Conservation (phyloP, 2,113 vertebrate genomes). For the Hypocryptadius cinnamomeus region DNA sequence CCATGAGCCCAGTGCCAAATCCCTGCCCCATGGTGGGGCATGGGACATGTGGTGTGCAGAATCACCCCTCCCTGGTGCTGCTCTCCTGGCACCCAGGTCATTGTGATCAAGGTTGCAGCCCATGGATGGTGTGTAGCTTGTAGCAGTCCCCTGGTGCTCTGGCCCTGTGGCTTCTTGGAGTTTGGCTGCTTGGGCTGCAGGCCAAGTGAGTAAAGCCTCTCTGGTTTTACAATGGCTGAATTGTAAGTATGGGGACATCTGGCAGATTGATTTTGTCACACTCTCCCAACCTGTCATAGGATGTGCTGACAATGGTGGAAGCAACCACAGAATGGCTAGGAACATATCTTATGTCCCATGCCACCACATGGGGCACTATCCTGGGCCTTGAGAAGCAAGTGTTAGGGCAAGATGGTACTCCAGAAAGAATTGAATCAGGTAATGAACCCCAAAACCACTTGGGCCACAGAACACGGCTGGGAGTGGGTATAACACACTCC, state of each 20-base stretch:
- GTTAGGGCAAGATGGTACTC: neutral
- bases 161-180: neutral
- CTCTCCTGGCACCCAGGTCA: neutral
- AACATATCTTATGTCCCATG: neutral
- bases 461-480: neutral
- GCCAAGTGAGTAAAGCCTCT: neutral
- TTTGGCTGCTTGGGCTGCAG: neutral
- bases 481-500: neutral
- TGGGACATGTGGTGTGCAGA: neutral
- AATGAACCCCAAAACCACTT: neutral
- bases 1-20: neutral
- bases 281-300: neutral
- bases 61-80: rapidly evolving
- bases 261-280: neutral
- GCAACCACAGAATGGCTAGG: neutral
- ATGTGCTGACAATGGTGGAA: neutral
- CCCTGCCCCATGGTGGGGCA: neutral
- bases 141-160: neutral
- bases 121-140: neutral
- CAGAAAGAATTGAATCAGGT: neutral
- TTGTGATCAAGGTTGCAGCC: neutral
- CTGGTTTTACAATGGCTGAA: neutral
- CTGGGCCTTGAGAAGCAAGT: neutral
- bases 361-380: neutral
- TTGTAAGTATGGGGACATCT: neutral